Conservation (phyloP, 1,140 invertebrate genomes). For the Eurosta solidaginis region DNA sequence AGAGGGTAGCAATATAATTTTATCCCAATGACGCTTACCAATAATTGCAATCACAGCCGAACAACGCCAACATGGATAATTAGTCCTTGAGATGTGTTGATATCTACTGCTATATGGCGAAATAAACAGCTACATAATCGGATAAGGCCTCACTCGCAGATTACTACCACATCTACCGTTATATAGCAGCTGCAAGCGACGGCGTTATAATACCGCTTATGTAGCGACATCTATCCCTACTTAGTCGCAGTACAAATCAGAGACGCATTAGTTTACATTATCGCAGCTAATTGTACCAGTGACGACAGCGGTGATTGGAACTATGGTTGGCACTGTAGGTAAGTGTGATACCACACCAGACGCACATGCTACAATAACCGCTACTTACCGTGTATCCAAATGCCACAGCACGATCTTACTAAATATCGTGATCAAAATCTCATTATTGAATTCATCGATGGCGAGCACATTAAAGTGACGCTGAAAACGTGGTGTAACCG, state of each 20-base stretch:
- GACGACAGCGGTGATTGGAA: not conserved
- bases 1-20: no score
- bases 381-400: conserved; percentile 78
- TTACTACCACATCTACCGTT: no score
- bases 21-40: not conserved
- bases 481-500: conserved; percentile 84
- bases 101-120: no score
- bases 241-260: not conserved
- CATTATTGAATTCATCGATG: conserved; percentile 89
- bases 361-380: not conserved
- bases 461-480: conserved; percentile 88
- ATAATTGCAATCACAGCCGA: no score
- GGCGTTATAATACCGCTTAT: no score
- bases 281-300: no score
- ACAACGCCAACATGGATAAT: no score
- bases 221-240: no score
- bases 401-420: conserved; percentile 93
- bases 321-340: not conserved
- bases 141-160: no score
- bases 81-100: no score
- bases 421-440: conserved; percentile 85
- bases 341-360: not conserved
- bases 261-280: not conserved
- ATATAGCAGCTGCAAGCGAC: no score
- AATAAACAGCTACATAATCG: no score